Evolutionary conservation across 2,888 invertebrate species (phyloP).

Genomic region (Stenoptilia bipunctidactyla): DNA sequence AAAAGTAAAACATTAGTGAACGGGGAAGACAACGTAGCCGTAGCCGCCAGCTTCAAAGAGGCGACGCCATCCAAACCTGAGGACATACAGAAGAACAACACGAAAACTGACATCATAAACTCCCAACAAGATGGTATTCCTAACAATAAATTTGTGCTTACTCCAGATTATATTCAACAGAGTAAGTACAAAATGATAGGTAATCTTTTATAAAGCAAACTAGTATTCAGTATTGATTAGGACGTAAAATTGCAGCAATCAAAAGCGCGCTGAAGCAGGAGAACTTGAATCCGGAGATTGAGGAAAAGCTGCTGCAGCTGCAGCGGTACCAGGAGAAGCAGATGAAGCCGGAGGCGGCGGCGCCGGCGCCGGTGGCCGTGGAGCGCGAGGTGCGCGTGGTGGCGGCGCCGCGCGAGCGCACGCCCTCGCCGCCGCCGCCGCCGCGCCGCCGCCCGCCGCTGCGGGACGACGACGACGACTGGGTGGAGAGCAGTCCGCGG

Average conservation of each 20-base stretch:
- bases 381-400: constrained; percentile 43
- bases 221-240: too few relatives aligned
- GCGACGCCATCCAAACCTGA: constrained; percentile 49
- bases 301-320: constrained; percentile 89
- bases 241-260: constrained; percentile 75
- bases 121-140: constrained; percentile 33
- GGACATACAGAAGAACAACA: constrained; percentile 47
- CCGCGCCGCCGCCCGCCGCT: constrained; percentile 36
- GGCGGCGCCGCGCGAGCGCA: constrained; percentile 18
- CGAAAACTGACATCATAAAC: constrained; percentile 51
- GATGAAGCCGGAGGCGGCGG: constrained; percentile 72
- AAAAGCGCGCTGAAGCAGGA: constrained; percentile 93
- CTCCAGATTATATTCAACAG: constrained; percentile 94
- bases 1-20: constrained; percentile 48
- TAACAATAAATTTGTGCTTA: constrained; percentile 81
- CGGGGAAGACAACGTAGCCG: constrained; percentile 55
- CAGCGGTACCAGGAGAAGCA: constrained; percentile 88
- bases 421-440: constrained; percentile 32
- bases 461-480: constrained; percentile 52
- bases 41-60: constrained; percentile 46
- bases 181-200: constrained; percentile 86
- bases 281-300: constrained; percentile 91
- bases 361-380: constrained; percentile 27
- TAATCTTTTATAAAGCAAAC: too few relatives aligned
- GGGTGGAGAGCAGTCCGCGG: constrained; percentile 49